Percentiles rank a stretch among this genome's conserved stretches.
Conservation (phyloP, 2,113 vertebrate species). For the Xenus cinereus region DNA sequence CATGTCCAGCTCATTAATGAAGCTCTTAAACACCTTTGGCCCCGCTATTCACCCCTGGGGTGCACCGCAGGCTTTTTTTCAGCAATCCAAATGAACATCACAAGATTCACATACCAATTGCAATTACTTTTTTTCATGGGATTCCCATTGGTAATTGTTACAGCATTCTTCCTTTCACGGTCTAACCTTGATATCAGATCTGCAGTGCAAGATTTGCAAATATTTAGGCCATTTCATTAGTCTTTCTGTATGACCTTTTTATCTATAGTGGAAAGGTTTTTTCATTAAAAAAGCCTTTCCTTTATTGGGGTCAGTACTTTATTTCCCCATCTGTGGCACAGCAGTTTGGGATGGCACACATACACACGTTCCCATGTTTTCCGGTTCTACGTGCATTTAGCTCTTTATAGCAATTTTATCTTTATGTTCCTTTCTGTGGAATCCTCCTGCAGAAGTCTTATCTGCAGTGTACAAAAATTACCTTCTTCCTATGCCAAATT, state of each 20-base stretch:
- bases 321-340: background rate
- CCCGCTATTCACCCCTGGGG: accelerated
- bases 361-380: background rate
- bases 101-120: background rate
- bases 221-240: background rate
- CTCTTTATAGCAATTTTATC: background rate
- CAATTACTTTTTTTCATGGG: background rate
- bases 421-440: background rate
- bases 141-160: background rate
- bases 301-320: background rate
- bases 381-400: background rate
- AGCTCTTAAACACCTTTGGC: accelerated
- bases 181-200: background rate
- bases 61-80: background rate
- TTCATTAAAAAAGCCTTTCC: background rate
- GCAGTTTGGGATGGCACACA: background rate
- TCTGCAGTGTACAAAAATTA: background rate
- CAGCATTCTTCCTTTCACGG: background rate
- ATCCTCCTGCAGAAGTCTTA: background rate
- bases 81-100: background rate
- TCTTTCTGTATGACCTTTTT: background rate
- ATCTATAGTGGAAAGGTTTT: background rate
- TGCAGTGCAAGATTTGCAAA: background rate
- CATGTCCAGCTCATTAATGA: accelerated
- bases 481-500: background rate